Conservation (phyloP, 2,888 invertebrate genomes). For the Periphyllus acericola region DNA sequence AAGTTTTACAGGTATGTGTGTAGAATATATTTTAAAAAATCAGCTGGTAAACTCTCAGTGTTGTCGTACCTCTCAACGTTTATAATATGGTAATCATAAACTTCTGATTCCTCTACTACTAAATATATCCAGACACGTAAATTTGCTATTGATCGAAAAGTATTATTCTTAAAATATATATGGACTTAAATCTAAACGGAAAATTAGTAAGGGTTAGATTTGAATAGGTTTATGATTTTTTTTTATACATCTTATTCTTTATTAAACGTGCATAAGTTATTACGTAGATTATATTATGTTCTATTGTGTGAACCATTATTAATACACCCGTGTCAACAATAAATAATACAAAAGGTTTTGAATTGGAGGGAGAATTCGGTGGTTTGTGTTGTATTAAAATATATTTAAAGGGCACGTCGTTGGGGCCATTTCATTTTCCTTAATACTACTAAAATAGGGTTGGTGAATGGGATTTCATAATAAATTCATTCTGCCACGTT, state of each 20-base stretch:
- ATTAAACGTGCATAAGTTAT: background rate
- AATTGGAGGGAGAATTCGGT: slow-evolving; percentile 5
- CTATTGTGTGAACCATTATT: background rate
- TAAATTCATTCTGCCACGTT: background rate
- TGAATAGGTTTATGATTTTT: background rate
- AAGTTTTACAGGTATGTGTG: no score
- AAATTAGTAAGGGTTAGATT: background rate
- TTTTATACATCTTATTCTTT: background rate
- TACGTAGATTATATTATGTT: background rate
- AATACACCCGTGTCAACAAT: background rate
- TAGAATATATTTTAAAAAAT: no score
- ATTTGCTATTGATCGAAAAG: no score
- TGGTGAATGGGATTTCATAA: background rate
- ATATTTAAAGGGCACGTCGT: background rate
- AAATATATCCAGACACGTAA: no score
- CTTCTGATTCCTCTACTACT: no score
- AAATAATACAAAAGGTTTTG: slow-evolving; percentile 19
- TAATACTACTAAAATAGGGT: background rate
- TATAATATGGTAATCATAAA: no score
- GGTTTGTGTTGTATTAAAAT: slow-evolving; percentile 15
- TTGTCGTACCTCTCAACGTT: no score
- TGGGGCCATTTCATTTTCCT: slow-evolving; percentile 2
- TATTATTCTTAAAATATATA: no score
- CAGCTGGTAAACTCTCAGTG: no score
- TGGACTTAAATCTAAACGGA: no score